Base-by-base conservation (phyloP, 2,888 invertebrate species). In the Protodeltote pygarga region DNA sequence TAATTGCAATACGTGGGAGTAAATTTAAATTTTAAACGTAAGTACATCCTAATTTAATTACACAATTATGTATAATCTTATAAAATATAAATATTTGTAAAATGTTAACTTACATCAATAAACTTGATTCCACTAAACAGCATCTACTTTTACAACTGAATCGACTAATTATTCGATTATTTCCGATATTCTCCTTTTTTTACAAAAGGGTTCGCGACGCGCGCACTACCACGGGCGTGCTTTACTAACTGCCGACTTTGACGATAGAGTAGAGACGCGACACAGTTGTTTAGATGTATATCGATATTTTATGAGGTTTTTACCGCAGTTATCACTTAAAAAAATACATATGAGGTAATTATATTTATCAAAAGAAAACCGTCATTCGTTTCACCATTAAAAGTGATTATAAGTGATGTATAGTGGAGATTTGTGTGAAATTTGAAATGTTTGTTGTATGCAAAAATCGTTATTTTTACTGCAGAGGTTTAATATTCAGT, bases 191-290 rank as follows among this genome's bases (percentile, higher is more conserved):
- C 53, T n/a, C n/a, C n/a, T n/a, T n/a, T 25, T 42, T 42, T 29
- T 40, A 27, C 13, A 31, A 34, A 31, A 25, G 9, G 24, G 65
- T 70, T 65, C 81, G 77, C 83, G 72, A 60, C 62, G 71, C 67
- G 72, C 85, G 75, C 67, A 76, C 81, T 73, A 75, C 85, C 75
- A 62, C 81, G 78, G 67, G 64, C 72, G 81, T 77, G 62, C 76
- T 81, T 71, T 72, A 79, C 81, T 73, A 78, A 89, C 86, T 87
- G 82, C 72, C 79, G 77, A 75, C 71, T 73, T 77, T 71, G 72
- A 75, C 65, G 62, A 54, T 11, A 15, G 53, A 48, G 41, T 83
- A 86, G 85, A 63, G 87, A 74, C 73, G 88, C 46, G 64, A 61
- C 65, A 68, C 33, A 39, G 54, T 40, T 44, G 37, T 41, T 54